Evolutionary conservation across 92 coral and sea anemone species (phyloP), one percentile per base, ranked within the genome.

Genomic region (Isaurus tuberculatus): DNA sequence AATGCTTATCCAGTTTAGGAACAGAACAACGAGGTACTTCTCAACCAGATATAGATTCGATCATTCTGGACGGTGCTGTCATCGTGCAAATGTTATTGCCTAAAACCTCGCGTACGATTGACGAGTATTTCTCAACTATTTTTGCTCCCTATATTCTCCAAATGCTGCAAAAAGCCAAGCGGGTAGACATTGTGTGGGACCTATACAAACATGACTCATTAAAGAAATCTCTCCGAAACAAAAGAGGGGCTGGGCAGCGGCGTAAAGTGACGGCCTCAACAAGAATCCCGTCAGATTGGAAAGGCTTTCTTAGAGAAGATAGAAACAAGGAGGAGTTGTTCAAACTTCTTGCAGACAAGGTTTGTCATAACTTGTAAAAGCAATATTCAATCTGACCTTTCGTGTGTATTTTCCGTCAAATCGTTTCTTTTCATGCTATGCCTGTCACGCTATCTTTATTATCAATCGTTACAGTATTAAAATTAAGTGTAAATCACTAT

Each of bases 21-120:
- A n/a, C n/a, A n/a, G n/a, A n/a, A n/a, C n/a, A n/a, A n/a, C n/a
- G n/a, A n/a, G n/a, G n/a, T n/a, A n/a, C n/a, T n/a, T n/a, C n/a
- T n/a, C n/a, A n/a, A n/a, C n/a, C n/a, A n/a, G n/a, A n/a, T n/a
- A n/a, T n/a, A n/a, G n/a, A n/a, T n/a, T n/a, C n/a, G n/a, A n/a
- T n/a, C n/a, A n/a, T n/a, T n/a, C 26, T 91, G 20, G 91, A 91
- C 83, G 89, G 91, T 9, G 91, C 89, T 1, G 95, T 91, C 2
- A 46, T 86, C 71, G 77, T 92, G 8, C 97, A 88, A 73, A 88
- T 88, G 92, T 66, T 90, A 9, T 29, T 26, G 1, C 81, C 88
- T 23, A 65, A 79, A 88, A 75, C 91, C 7, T 89, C 75, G 19
- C 86, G 42, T 1, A 85, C 93, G 0, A 90, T 90, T 72, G 85